Evolutionary conservation across 2,113 vertebrate species (phyloP), one percentile per base, ranked within the genome.

Genomic region (Vulpes lagopus): DNA sequence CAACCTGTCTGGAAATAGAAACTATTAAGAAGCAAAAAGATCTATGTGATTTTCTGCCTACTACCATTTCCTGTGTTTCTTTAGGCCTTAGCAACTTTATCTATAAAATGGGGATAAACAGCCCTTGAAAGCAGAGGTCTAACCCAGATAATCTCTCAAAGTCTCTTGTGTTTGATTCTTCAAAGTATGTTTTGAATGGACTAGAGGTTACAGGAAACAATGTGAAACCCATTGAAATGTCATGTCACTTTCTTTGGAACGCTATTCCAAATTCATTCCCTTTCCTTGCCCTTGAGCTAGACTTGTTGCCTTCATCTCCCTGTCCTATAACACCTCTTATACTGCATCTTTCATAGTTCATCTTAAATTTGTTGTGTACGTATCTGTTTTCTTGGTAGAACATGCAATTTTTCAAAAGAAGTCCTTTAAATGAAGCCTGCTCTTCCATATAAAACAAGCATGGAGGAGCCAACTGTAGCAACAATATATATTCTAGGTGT

Each of bases 91-190:
- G 67, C 51, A 95, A 69, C 49, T 82, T 96, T 96, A 93, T 92
- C 92, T 95, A 67, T 57, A 82, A 96, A 91, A 53, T 96, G 51
- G 49, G 78, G 69, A 55, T 93, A 95, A 88, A 35, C 55, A 97
- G 62, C 19, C 67, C 65, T 89, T 82, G 22, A 89, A 94, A 84
- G 25, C 32, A 60, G 67, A 73, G 64, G 78, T 86, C 53, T 69
- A 87, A 96, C 17, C 81, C 80, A 94, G 64, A 95, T 97, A 93
- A 94, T 94, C 94, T 96, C 84, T 84, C 19, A 57, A 82, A 19
- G 78, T 85, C 92, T 97, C 43, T 89, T 89, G 23, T 49, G 57
- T 79, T 91, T 89, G 51, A 83, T 35, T 95, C 74, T 95, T 96
- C 74, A 93, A 96, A 95, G 73, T 69, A 16, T 74, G 59, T 69